Base-by-base conservation (phyloP, 2,888 invertebrate genomes). In the Apodemia duryi region DNA sequence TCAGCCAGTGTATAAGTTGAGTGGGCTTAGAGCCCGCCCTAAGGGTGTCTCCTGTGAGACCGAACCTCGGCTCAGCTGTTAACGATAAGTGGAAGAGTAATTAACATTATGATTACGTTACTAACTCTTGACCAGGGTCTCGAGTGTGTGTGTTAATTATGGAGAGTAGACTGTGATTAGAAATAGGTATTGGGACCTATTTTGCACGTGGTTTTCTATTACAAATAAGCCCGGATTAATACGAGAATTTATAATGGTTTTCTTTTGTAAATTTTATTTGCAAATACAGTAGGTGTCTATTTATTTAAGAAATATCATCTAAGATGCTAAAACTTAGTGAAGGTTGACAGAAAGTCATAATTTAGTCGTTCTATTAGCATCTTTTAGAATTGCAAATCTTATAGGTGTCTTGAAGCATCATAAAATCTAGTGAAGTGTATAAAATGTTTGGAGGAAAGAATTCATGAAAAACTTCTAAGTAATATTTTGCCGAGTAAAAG, bases 341-440 rank as follows among this genome's bases (percentile, higher is more conserved):
- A 60, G 60, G 60, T 60, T 60, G 60, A 60, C 60, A 60, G 35
- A 60, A n/a, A 60, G 60, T 60, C 60, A 60, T 60, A 60, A 60
- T 35, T 60, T 60, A 35, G 60, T 60, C 60, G 35, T 60, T 60
- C 32, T 60, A 60, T 60, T 60, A 60, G 60, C 60, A 60, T 60
- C 60, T 60, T 60, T 60, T 60, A 60, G 60, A 60, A 60, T 60
- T 60, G 60, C 60, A 60, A 60, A 60, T 60, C 60, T 60, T 60
- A 60, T 60, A 43, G 46, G 63, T 46, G 52, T 62, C 38, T 62
- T 49, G 62, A 65, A 52, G 49, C 63, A 13, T 29, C 49, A 61
- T 65, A 65, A 67, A 65, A 61, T 65, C 63, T 65, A 63, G 63
- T 65, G 63, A 61, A 63, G 46, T 63, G 63, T 67, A 67, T 65